A percentile compares a stretch with the other conserved stretches of the same genome.
Evolutionary conservation across 2,797 vertebrate genomes (phyloP).

Genomic region (Meda fulgida): DNA sequence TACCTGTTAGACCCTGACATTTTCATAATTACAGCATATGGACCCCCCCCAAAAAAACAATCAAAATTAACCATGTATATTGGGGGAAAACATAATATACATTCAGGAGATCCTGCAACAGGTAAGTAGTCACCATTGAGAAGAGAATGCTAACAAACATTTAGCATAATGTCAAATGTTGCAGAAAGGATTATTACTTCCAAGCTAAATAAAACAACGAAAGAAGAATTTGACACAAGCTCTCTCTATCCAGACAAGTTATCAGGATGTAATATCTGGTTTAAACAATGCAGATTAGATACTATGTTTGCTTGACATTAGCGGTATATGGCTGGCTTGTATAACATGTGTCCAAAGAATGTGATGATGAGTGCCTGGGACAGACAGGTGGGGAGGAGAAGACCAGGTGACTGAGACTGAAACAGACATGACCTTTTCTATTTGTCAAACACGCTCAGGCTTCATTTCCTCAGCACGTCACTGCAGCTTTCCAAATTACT

Average conservation of each 20-base stretch:
- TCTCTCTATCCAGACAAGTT: neutral
- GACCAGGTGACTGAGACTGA: slow-evolving; percentile 66
- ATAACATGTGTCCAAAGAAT: slow-evolving; percentile 61
- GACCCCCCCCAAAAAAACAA: neutral
- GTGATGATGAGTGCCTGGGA: slow-evolving; percentile 69
- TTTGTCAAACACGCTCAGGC: slow-evolving; percentile 77
- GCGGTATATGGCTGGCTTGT: slow-evolving; percentile 40
- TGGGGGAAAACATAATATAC: too few relatives aligned
- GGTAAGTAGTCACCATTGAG: neutral
- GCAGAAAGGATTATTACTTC: neutral
- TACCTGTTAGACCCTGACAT: neutral
- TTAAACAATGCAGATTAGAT: slow-evolving; percentile 16
- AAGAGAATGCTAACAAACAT: neutral
- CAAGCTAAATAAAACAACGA: neutral
- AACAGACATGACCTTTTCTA: slow-evolving; percentile 79
- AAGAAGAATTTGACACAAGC: neutral
- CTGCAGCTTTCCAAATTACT: slow-evolving; percentile 64
- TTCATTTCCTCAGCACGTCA: slow-evolving; percentile 71
- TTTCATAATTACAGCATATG: neutral
- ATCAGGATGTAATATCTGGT: slow-evolving; percentile 14
- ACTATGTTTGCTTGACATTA: slow-evolving; percentile 35
- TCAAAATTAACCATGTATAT: too few relatives aligned
- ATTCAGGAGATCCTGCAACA: neutral
- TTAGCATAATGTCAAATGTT: neutral
- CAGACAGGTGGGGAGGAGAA: slow-evolving; percentile 69